Evolutionary conservation across 2,888 invertebrate species (phyloP), one percentile per base, ranked within the genome.

Genomic region (Tachina lurida): DNA sequence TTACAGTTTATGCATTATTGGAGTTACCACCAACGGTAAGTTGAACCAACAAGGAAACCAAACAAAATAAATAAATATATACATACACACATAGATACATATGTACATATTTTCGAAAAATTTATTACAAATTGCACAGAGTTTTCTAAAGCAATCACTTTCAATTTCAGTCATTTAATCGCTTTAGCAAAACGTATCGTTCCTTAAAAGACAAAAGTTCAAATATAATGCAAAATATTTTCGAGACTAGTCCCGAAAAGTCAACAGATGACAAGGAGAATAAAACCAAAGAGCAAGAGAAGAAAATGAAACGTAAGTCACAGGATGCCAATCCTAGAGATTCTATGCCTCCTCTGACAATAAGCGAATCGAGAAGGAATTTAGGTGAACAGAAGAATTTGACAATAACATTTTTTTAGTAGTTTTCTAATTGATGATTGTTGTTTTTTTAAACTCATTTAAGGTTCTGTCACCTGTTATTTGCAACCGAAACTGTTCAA

Each of bases 391-490:
- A 19, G 1, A 45, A 13, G 1, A 13, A 17, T 22, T 77, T 19
- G 31, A 1, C 12, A 10, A 10, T 15, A 62, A 41, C 0, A n/a
- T 17, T 62, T 47, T 31, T 52, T 31, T 17, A 31, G 3, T 54
- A 13, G 13, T 31, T 41, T 31, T 22, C 10, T 52, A 43, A 67
- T 31, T 58, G 41, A 9, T 75, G 17, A n/a, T 67, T 67, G 22
- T 22, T 22, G 22, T 22, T 22, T 5, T 41, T 75, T n/a, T 43
- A 49, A 65, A 45, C 13, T 10, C 0, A 31, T 71, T 45, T 9
- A 45, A 92, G 93, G 93, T 19, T 91, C 93, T n/a, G 93, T 93
- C 4, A 93, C 93, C n/a, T 93, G 92, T 81, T 93, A 92, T 84
- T 89, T 93, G 76, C 92, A 93, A 84, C 90, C 92, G 52, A 93